Percentiles rank a stretch among this genome's conserved stretches.
Evolutionary conservation across 2,113 vertebrate genomes (phyloP).

Genomic region (Oreotrochilus melanogaster): DNA sequence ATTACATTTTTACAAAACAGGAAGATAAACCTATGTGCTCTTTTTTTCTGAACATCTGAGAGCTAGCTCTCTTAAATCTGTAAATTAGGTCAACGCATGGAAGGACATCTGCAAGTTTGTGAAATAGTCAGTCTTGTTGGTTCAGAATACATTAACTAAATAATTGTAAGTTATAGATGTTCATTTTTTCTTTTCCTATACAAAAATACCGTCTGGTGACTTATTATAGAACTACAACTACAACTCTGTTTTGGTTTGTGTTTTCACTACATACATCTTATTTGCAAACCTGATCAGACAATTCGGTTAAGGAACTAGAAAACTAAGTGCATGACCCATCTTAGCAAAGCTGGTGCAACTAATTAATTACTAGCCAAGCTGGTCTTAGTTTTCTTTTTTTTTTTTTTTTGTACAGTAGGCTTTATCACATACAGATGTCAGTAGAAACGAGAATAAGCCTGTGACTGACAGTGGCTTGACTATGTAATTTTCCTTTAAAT

Average conservation of each 20-base stretch:
- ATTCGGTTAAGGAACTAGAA: conserved; percentile 51
- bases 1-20: not conserved
- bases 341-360: conserved; percentile 70
- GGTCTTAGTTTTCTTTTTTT: conserved; percentile 8
- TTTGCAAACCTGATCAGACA: not conserved
- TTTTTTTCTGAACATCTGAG: not conserved
- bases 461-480: conserved; percentile 55
- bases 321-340: conserved; percentile 48
- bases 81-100: not conserved
- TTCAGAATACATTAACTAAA: not conserved
- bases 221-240: not conserved
- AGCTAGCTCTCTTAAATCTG: not conserved
- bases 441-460: conserved; percentile 56
- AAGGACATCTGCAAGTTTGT: not conserved
- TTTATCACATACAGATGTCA: conserved; percentile 69
- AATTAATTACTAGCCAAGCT: conserved; percentile 74
- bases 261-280: not conserved
- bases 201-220: not conserved
- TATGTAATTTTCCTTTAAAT: conserved; percentile 15
- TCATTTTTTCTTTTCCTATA: not conserved
- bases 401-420: conserved; percentile 64
- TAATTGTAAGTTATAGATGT: not conserved
- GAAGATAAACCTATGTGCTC: not conserved
- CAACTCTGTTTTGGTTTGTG: not conserved
- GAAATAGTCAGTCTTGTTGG: not conserved